Evolutionary conservation across 30 jellyfish, hydroid and myxozoan species (phyloP).

Genomic region (Pelagia noctiluca): DNA sequence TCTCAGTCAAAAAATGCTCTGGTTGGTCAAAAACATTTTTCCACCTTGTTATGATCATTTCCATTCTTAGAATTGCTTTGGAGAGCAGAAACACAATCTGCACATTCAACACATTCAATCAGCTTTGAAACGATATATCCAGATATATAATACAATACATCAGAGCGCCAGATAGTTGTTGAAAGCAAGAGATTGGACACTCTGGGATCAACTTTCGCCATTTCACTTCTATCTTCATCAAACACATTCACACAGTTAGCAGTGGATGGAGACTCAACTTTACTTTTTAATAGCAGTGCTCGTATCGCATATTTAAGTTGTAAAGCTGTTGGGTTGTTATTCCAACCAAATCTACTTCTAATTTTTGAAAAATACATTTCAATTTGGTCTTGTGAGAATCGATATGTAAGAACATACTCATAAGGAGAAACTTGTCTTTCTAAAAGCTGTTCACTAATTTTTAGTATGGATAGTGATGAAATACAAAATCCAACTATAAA

Average conservation of each 20-base stretch:
- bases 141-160: slow-evolving; percentile 49
- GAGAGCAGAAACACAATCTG: slow-evolving; percentile 39
- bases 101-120: slow-evolving; percentile 21
- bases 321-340: no score
- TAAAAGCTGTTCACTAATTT: slow-evolving; percentile 13
- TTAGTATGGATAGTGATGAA: slow-evolving; percentile 6
- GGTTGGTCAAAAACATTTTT: no score
- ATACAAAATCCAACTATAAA: slow-evolving; percentile 22
- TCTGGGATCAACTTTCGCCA: slow-evolving; percentile 27
- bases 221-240: background rate
- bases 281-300: slow-evolving; percentile 26
- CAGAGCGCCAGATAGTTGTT: slow-evolving; percentile 40
- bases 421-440: background rate
- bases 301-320: slow-evolving; percentile 54
- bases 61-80: background rate
- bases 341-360: no score
- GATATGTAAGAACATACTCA: slow-evolving; percentile 55
- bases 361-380: no score
- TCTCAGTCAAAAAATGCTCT: no score
- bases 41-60: background rate
- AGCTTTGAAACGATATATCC: slow-evolving; percentile 38
- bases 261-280: slow-evolving; percentile 31
- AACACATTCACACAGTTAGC: slow-evolving; percentile 46
- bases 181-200: slow-evolving; percentile 9
- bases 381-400: no score